Base-by-base conservation (phyloP, 2,888 invertebrate species). In the Acrobasis repandana region DNA sequence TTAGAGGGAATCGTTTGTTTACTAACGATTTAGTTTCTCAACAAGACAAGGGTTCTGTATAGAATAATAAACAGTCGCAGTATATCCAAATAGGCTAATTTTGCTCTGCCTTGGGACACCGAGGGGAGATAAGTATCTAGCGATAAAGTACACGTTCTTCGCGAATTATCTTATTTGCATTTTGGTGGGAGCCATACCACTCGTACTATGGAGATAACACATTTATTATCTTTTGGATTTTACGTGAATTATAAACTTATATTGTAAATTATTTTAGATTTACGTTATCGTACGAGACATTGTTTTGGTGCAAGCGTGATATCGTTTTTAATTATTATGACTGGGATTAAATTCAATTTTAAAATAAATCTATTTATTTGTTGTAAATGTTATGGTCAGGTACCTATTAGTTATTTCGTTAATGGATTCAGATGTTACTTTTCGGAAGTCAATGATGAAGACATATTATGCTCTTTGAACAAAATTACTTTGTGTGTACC, bases 151-250 rank as follows among this genome's bases (percentile, higher is more conserved):
- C 62, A 59, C 62, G 58, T 64, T 64, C 54, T 58, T 61, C 36
- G 34, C 36, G 50, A 56, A 64, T 65, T 65, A 63, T 65, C 64
- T 62, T 50, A 60, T 63, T 65, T 61, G 60, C 61, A 60, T 61
- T 60, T 48, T 49, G 36, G 36, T 50, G 11, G 36, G 34, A 38
- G 28, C 6, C 15, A 33, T 59, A 57, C 47, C 33, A 47, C 15
- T 33, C 9, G 9, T 47, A 47, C 48, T 49, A 58, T 20, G n/a
- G 15, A 64, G 63, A 60, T 64, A 61, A 52, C 59, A 38, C 14
- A 34, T 38, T 16, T 14, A 16, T 56, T 61, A 61, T 61, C 58
- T 61, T 58, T 50, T 56, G 15, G 20, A 47, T 47, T 57, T 38
- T 8, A 14, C 16, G 20, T 38, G 18, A 36, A 36, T 36, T 36